phyloP scores from a whole-genome alignment of 2,888 invertebrate species.

The Sesamia inferens region DNA sequence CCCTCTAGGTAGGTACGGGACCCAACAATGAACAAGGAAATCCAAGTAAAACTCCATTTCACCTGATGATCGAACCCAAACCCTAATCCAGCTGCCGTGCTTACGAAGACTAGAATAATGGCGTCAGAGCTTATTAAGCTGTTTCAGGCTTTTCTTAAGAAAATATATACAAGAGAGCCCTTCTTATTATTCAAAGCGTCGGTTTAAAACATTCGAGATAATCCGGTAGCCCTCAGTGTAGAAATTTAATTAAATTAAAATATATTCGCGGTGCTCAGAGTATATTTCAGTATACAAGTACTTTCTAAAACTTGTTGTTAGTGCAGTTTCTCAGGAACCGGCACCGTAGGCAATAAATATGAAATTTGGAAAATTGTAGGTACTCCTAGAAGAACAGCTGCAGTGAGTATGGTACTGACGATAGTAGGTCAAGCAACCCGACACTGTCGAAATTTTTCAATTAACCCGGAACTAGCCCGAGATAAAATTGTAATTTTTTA shows the following conservation, averaged over 20 bases:
- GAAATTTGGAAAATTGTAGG: neutral
- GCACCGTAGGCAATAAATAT: neutral
- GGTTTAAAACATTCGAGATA: conserved; percentile 58
- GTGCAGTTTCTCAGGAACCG: neutral
- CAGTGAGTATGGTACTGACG: too few relatives aligned
- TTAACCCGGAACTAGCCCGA: too few relatives aligned
- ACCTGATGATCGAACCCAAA: neutral
- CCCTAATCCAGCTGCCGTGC: too few relatives aligned
- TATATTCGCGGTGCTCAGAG: conserved; percentile 54
- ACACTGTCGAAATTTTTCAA: too few relatives aligned
- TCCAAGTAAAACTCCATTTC: neutral
- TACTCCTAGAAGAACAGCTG: neutral
- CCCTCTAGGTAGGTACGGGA: neutral
- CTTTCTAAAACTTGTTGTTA: conserved; percentile 13
- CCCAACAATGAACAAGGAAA: neutral
- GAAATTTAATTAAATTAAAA: conserved; percentile 73
- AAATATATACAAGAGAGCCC: conserved; percentile 36
- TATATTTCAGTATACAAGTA: conserved; percentile 31
- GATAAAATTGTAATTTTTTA: too few relatives aligned
- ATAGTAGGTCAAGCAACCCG: too few relatives aligned
- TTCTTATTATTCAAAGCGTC: conserved; percentile 58
- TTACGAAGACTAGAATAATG: neutral
- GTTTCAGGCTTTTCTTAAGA: conserved; percentile 20
- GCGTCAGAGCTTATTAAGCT: conserved; percentile 15
- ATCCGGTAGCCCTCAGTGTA: conserved; percentile 57